Base-by-base conservation (phyloP, 2,888 invertebrate species). In the Drosophila austrosaltans region DNA sequence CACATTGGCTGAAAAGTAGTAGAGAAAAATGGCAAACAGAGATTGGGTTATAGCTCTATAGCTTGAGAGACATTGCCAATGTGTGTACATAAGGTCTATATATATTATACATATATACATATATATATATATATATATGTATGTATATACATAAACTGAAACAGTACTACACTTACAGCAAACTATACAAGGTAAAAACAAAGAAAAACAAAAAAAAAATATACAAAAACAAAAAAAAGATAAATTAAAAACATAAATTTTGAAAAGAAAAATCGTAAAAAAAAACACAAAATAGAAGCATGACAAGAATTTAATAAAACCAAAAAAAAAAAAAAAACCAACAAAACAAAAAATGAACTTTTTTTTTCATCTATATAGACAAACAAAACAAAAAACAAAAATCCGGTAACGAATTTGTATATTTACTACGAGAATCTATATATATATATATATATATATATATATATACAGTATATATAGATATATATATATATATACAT, bases 331-430 rank as follows among this genome's bases (percentile, higher is more conserved):
- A 79, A 80, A 63, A 67, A 69, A 22, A 48, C 2, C 2, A 44
- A 8, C 20, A 22, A 22, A 22, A 22, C 6, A 42, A 42, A 42
- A 4, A 42, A 42, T 6, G 1, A 42, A n/a, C 6, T 22, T 48
- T 48, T 82, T 83, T 83, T 81, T 83, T 87, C 88, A 83, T 83
- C 85, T 85, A 87, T 87, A 87, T 75, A 76, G 87, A 85, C 73
- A 85, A 69, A 48, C 8, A 22, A 22, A 42, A 7, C 6, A 20
- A 2, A 48, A 48, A 3, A 20, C 7, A 20, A 48, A 25, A 87
- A 87, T 80, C 83, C 83, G 86, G 83, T 87, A 83, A 87, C 83
- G 83, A 83, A 83, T 83, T 83, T 83, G 83, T 83, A 83, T 85
- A 83, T 83, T 83, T 85, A 83, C 88, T 87, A 83, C 72, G 68